These are phyloP conservation scores for Cyanoderma ruficeps DNA, from an alignment of 2,113 vertebrate genomes.

Conservation along the genomic window DNA sequence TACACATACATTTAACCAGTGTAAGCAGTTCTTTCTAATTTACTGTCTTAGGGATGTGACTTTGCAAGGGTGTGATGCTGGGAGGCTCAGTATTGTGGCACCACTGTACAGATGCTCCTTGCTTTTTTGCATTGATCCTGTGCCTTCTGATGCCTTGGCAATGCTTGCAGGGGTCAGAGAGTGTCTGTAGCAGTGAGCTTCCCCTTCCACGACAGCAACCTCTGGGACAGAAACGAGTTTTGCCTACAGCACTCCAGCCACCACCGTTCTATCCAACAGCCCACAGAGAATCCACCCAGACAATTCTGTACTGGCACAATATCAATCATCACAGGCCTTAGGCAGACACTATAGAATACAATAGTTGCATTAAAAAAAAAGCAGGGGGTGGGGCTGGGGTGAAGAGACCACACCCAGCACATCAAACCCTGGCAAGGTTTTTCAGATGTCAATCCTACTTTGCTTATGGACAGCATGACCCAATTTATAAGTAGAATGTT, in stretches of 20 bases:
- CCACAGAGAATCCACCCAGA: background rate
- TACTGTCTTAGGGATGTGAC: conserved; percentile 35
- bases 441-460: background rate
- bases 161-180: background rate
- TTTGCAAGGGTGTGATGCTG: background rate
- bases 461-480: background rate
- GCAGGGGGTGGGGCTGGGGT: background rate
- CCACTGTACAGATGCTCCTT: conserved; percentile 17
- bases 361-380: background rate
- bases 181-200: background rate
- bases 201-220: background rate
- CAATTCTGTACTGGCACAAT: background rate
- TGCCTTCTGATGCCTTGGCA: conserved; percentile 69
- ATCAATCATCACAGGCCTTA: background rate
- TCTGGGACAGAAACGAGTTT: background rate
- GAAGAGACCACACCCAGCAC: background rate
- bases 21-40: background rate
- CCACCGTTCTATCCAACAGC: background rate
- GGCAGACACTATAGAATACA: background rate
- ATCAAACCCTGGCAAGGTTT: background rate
- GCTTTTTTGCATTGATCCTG: conserved; percentile 38
- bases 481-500: background rate
- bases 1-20: background rate
- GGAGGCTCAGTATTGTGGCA: background rate
- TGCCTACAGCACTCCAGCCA: background rate